A percentile compares a stretch with the other conserved stretches of the same genome.
These are phyloP conservation scores for human (Homo sapiens) DNA, from an alignment of 2,113 vertebrate genomes.

Conservation along the genomic window GRCh38 chr3:140005501-140006000, in stretches of 20 bases:
- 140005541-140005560: not conserved
- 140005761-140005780: not conserved
- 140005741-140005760: not conserved
- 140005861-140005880: not conserved
- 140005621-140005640: not conserved
- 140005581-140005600: not conserved
- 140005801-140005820: not conserved
- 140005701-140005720: not conserved
- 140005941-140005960: not conserved
- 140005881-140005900: not conserved
- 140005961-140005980: constrained; percentile 19
- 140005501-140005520: not conserved
- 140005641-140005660: not conserved
- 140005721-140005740: not conserved
- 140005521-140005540: not conserved
- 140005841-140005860: not conserved
- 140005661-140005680: not conserved
- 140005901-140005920: not conserved
- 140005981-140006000: constrained; percentile 11
- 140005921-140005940: not conserved
- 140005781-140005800: not conserved
- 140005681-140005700: not conserved
- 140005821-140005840: not conserved
- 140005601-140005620: not conserved
- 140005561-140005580: not conserved